Evolutionary conservation across 1,140 invertebrate genomes (phyloP).

Genomic region (Phymorhynchus buccinoides): DNA sequence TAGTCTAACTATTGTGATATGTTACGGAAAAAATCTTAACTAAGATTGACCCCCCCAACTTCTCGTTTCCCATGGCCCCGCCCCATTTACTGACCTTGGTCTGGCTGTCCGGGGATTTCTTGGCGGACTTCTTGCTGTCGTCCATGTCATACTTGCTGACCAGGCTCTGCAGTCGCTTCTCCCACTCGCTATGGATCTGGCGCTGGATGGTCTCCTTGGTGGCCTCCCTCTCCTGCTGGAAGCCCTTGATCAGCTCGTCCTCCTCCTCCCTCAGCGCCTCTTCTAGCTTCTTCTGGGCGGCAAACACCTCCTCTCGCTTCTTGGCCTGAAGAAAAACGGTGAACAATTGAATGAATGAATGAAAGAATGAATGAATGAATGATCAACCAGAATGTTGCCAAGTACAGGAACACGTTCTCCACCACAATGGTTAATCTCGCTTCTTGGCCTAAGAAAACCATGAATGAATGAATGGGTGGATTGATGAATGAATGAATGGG

Average conservation of each 20-base stretch:
- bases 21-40: no score
- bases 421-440: no score
- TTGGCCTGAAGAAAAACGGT: conserved; percentile 55
- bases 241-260: conserved; percentile 64
- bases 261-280: conserved; percentile 67
- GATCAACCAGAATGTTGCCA: no score
- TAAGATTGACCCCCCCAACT: no score
- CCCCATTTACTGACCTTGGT: conserved; percentile 67
- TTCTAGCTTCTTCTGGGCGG: conserved; percentile 71
- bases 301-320: conserved; percentile 65
- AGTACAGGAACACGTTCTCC: no score
- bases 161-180: conserved; percentile 67
- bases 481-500: no score
- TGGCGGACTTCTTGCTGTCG: conserved; percentile 62
- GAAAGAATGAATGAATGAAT: no score
- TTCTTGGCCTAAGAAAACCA: no score
- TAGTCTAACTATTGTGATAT: no score
- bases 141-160: conserved; percentile 69
- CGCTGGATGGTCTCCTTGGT: conserved; percentile 64
- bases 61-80: no score
- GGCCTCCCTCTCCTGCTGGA: conserved; percentile 60
- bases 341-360: not conserved
- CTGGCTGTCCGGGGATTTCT: conserved; percentile 63
- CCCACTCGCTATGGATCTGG: conserved; percentile 72
- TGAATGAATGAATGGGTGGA: no score